A percentile compares a stretch with the other conserved stretches of the same genome.
Evolutionary conservation across 2,888 invertebrate genomes (phyloP).

Genomic region (Odiellus spinosus): DNA sequence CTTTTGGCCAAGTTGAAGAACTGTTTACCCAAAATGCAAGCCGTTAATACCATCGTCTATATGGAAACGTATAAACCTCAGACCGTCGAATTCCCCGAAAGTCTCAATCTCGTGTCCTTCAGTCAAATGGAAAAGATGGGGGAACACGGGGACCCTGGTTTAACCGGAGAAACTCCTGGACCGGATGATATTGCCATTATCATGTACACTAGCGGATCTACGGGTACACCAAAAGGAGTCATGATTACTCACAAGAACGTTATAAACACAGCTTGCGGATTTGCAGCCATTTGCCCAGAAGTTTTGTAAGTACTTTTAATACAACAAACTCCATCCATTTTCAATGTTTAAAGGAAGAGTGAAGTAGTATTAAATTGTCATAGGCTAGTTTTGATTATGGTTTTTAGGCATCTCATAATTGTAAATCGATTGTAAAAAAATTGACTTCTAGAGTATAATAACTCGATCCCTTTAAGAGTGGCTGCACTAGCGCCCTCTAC

Average conservation of each 20-base stretch:
- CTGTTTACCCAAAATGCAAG: conserved; percentile 48
- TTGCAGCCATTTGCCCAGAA: conserved; percentile 7
- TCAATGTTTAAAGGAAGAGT: too few relatives aligned
- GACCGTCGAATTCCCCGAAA: conserved; percentile 22
- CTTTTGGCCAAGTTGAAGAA: conserved; percentile 64
- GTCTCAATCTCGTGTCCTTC: conserved; percentile 9
- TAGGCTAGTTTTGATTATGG: too few relatives aligned
- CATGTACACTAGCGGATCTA: conserved; percentile 76
- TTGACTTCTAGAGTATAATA: not conserved
- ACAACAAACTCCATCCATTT: too few relatives aligned
- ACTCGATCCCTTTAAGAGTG: not conserved
- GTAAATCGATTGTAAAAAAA: too few relatives aligned
- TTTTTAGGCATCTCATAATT: too few relatives aligned
- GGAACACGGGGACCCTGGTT: not conserved
- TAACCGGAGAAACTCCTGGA: conserved; percentile 35
- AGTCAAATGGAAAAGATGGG: conserved; percentile 10
- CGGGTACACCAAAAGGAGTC: conserved; percentile 31
- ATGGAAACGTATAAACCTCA: conserved; percentile 73
- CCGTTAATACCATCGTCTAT: conserved; percentile 30
- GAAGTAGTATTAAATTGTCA: too few relatives aligned
- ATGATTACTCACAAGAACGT: conserved; percentile 20
- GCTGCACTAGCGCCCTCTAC: not conserved
- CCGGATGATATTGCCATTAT: conserved; percentile 77
- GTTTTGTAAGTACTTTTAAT: conserved; percentile 8
- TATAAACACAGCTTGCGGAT: conserved; percentile 13